Evolutionary conservation across 2,797 vertebrate genomes (phyloP).

Genomic region (Pangasius mekongensis): DNA sequence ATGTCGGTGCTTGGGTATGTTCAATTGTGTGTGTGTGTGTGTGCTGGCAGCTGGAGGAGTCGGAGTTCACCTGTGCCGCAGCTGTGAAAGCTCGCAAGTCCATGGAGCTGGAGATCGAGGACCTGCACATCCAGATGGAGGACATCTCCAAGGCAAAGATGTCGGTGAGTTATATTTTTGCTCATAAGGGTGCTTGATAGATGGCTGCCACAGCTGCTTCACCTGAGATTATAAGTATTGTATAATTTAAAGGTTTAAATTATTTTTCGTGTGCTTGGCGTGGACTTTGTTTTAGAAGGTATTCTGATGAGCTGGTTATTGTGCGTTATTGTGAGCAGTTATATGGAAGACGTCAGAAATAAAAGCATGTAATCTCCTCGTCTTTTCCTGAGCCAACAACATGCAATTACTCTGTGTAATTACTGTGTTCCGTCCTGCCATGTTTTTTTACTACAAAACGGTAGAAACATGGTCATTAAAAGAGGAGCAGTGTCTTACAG

Average conservation of each 20-base stretch:
- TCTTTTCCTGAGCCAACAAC: constrained; percentile 36
- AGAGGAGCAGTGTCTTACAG: not conserved
- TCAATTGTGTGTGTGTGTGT: constrained; percentile 46
- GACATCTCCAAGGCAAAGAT: constrained; percentile 90
- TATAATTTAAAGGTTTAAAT: not conserved
- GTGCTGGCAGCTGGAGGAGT: constrained; percentile 90
- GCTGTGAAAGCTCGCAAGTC: constrained; percentile 93
- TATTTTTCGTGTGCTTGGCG: not conserved
- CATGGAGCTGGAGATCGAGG: constrained; percentile 96
- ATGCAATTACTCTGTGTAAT: constrained; percentile 57
- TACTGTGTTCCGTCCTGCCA: constrained; percentile 43
- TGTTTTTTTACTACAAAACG: constrained; percentile 54
- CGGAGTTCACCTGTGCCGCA: constrained; percentile 89
- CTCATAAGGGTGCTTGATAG: not conserved
- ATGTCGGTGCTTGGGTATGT: constrained; percentile 4
- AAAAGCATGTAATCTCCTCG: constrained; percentile 48
- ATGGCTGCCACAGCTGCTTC: no score
- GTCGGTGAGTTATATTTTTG: constrained; percentile 79
- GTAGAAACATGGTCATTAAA: constrained; percentile 61
- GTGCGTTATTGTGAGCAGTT: constrained; percentile 28
- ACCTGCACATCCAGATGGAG: constrained; percentile 95
- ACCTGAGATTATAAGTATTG: not conserved
- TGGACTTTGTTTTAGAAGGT: constrained; percentile 22
- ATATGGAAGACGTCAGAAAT: constrained; percentile 7
- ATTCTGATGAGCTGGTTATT: constrained; percentile 21